Evolutionary conservation across 2,888 invertebrate genomes (phyloP).

Genomic region (Cyrtodaria siliqua): DNA sequence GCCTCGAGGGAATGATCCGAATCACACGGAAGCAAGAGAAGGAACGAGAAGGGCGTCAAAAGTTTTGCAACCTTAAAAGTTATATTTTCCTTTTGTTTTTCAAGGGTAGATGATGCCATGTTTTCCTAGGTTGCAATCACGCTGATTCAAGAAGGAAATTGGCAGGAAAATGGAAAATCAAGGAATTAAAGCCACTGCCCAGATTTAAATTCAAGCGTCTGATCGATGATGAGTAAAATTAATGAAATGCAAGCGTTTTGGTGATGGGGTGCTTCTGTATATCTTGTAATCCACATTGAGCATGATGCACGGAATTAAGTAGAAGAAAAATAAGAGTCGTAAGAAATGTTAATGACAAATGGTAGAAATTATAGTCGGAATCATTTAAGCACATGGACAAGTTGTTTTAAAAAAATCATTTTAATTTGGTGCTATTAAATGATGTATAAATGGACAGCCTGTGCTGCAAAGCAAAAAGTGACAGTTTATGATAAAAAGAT

Average conservation of each 20-base stretch:
- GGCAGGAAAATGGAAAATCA: too few species aligned
- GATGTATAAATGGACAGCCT: too few species aligned
- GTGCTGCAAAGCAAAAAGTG: too few species aligned
- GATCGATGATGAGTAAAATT: background rate
- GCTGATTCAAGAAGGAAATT: constrained; percentile 2
- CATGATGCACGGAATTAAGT: too few species aligned
- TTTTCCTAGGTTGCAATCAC: constrained; percentile 13
- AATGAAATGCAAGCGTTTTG: constrained; percentile 12
- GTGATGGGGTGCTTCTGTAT: constrained; percentile 20
- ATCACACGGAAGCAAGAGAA: background rate
- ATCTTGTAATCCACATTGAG: too few species aligned
- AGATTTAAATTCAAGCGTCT: constrained; percentile 5
- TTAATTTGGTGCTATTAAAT: too few species aligned
- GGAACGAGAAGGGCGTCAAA: background rate
- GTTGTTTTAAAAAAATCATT: too few species aligned
- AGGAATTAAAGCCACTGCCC: background rate
- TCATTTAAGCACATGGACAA: too few species aligned
- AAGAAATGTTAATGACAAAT: too few species aligned
- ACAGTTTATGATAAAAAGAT: too few species aligned
- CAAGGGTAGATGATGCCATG: constrained; percentile 23
- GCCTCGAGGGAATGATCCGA: background rate
- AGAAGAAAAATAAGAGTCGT: too few species aligned
- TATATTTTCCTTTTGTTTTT: constrained; percentile 20
- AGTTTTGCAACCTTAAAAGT: constrained; percentile 1
- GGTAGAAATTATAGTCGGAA: too few species aligned